These are phyloP conservation scores for Rostratula benghalensis DNA, from an alignment of 2,113 vertebrate genomes.

Conservation along the genomic window DNA sequence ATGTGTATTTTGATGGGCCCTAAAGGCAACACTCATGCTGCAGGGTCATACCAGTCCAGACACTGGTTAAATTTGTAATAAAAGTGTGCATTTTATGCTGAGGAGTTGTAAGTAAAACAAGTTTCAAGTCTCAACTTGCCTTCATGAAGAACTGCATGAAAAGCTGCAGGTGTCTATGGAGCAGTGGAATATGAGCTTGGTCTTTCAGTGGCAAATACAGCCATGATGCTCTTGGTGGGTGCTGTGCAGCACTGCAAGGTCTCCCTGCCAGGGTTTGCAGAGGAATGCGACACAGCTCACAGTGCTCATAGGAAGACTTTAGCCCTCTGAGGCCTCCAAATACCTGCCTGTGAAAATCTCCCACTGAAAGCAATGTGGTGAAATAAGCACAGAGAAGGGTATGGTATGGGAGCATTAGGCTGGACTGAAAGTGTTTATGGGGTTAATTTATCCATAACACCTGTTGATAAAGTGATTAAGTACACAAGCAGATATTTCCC, in stretches of 20 bases:
- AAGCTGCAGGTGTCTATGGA: neutral
- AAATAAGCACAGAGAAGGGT: neutral
- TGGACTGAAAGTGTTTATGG: neutral
- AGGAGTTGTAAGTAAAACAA: neutral
- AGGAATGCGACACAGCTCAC: neutral
- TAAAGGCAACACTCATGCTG: neutral
- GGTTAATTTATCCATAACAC: neutral
- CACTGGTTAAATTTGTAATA: neutral
- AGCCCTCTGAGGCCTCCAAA: neutral
- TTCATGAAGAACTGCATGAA: neutral
- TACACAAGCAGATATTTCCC: neutral
- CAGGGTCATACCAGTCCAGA: neutral
- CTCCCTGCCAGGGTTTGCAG: neutral
- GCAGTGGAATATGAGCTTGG: neutral
- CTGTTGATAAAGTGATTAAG: neutral
- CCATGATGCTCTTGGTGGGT: fast-evolving
- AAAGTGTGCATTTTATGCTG: neutral
- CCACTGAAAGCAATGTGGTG: neutral
- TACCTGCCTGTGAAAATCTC: neutral
- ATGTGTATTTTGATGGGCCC: neutral
- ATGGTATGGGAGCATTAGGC: neutral
- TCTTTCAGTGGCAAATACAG: neutral
- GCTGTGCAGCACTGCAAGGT: neutral
- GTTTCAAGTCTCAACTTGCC: neutral
- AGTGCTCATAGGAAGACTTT: neutral